Conservation (phyloP, 2,888 invertebrate species). For the Drosophila fulvimacula region DNA sequence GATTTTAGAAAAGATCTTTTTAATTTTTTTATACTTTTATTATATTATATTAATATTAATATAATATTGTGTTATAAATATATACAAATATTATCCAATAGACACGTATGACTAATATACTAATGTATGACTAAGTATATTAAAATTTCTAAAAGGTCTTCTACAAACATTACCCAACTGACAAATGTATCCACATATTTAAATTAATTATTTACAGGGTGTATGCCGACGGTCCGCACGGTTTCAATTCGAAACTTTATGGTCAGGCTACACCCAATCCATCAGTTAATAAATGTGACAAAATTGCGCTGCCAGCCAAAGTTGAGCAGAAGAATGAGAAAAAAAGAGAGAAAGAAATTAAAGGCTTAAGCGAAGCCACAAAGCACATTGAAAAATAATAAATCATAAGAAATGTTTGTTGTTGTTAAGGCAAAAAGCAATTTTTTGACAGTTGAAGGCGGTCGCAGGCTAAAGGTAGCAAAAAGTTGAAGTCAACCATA, state of each 20-base stretch:
- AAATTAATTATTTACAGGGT: conserved; percentile 25
- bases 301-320: conserved; percentile 40
- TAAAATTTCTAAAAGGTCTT: not conserved
- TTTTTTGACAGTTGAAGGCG: conserved; percentile 52
- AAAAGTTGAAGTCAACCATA: conserved; percentile 75
- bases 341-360: not conserved
- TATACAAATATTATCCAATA: no score
- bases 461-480: conserved; percentile 28
- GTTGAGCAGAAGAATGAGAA: conserved; percentile 18
- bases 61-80: no score
- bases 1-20: no score
- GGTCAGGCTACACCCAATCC: conserved; percentile 59
- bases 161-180: not conserved
- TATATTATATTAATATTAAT: no score
- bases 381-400: conserved; percentile 75
- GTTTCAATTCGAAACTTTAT: conserved; percentile 35
- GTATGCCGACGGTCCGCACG: not conserved
- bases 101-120: no score
- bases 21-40: no score
- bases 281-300: conserved; percentile 78
- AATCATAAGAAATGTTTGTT: conserved; percentile 59
- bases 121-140: no score
- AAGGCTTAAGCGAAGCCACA: conserved; percentile 46
- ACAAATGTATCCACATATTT: not conserved
- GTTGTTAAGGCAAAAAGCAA: conserved; percentile 52